Evolutionary conservation across 2,888 invertebrate genomes (phyloP), one percentile per base, ranked within the genome.

Genomic region (Ecliptopera silaceata): DNA sequence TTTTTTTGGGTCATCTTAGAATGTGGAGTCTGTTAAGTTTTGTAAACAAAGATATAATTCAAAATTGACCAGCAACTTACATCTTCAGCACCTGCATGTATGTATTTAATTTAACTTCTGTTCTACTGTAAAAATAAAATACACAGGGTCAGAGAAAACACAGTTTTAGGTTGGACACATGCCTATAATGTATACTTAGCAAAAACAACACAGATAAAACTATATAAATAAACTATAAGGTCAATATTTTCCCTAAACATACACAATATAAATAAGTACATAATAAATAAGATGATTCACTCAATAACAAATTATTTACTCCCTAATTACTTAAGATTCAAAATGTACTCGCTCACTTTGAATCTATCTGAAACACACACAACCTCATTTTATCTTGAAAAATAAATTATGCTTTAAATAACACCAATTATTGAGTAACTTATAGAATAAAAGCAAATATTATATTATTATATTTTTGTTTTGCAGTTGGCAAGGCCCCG

Each of bases 401-500:
- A 31, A 31, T 11, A n/a, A 31, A 31, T 11, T 31, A 31, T n/a
- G n/a, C 31, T n/a, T 31, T n/a, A 6, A 31, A 31, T 31, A n/a
- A 31, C 10, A 5, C 29, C 3, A 6, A 10, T 8, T 8, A 29
- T 1, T 1, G 11, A 31, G n/a, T 3, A 31, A 3, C 3, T 31
- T 3, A 4, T 31, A 31, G 1, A 31, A n/a, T 3, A n/a, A 34
- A 5, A 6, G 13, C 34, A 1, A 12, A n/a, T 34, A 4, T 34
- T 34, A 12, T n/a, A 31, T 12, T 13, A 6, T 1, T n/a, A 4
- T 36, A 15, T 63, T 56, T 45, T 56, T n/a, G 13, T 56, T 72
- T 72, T 66, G 36, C 82, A 91, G 91, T 91, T 75, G 80, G 80
- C 59, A 91, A 89, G 65, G 83, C 84, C 36, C 63, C 64, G 6